A percentile compares a stretch with the other conserved stretches of the same genome.
phyloP scores from a whole-genome alignment of 2,113 vertebrate species.

The Perca fluviatilis region DNA sequence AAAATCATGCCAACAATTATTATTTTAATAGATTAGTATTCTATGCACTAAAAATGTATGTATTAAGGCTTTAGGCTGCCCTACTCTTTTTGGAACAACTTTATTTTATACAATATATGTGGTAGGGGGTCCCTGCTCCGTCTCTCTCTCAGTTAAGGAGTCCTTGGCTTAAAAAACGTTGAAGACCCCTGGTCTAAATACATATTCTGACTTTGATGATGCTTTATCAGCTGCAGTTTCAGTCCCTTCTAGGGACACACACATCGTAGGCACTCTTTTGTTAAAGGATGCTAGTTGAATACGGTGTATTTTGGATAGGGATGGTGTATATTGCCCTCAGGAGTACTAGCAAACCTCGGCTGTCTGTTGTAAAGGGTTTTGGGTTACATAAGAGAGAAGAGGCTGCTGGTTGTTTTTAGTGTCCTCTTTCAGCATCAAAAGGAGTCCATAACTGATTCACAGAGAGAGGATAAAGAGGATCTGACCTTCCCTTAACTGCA shows the following conservation, averaged over 20 bases:
- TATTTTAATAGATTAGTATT: no score
- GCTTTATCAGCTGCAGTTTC: neutral
- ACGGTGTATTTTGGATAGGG: neutral
- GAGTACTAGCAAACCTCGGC: neutral
- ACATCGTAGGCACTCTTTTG: neutral
- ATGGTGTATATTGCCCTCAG: neutral
- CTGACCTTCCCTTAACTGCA: slow-evolving; percentile 55
- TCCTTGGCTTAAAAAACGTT: no score
- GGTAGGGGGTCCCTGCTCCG: no score
- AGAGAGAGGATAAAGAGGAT: slow-evolving; percentile 31
- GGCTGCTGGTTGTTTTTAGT: slow-evolving; percentile 22
- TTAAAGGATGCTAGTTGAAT: neutral
- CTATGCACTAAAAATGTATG: no score
- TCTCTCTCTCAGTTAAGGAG: no score
- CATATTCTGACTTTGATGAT: neutral
- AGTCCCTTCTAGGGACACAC: neutral
- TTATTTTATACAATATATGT: no score
- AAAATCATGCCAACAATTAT: no score
- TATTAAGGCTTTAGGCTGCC: no score
- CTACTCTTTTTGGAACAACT: no score
- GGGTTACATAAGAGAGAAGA: slow-evolving; percentile 28
- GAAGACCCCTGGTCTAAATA: neutral
- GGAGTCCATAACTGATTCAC: slow-evolving; percentile 19
- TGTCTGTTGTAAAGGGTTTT: neutral
- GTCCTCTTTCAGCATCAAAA: slow-evolving; percentile 35